Conservation (phyloP, 2,113 vertebrate genomes). For the Silurus meridionalis region DNA sequence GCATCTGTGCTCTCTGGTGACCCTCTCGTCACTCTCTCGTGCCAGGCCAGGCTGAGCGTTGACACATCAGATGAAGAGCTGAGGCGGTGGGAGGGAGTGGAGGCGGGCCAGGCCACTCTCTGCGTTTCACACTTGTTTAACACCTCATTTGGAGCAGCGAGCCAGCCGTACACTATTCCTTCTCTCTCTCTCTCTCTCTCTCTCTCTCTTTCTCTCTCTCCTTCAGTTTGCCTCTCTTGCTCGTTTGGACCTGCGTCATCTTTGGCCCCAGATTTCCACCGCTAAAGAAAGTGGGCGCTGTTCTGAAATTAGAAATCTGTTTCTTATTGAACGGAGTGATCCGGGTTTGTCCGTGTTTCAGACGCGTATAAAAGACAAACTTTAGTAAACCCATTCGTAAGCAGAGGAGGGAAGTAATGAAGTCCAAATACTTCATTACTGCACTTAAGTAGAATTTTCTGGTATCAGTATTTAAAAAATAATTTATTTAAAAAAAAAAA, state of each 20-base stretch:
- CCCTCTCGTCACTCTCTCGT: constrained; percentile 52
- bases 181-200: constrained; percentile 25
- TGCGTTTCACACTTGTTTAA: constrained; percentile 58
- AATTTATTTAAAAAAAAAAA: too few relatives aligned
- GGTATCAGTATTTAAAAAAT: too few relatives aligned
- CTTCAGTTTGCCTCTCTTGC: neutral
- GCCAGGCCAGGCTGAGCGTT: constrained; percentile 56
- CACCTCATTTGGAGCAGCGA: constrained; percentile 50
- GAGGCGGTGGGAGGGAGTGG: constrained; percentile 56
- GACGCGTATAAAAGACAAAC: neutral
- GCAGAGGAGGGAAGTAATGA: too few relatives aligned
- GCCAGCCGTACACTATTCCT: constrained; percentile 43
- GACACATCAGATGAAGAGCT: constrained; percentile 60
- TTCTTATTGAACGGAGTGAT: neutral
- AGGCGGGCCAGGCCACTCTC: constrained; percentile 53
- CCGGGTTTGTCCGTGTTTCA: neutral
- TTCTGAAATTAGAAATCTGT: constrained; percentile 39
- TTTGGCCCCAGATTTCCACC: constrained; percentile 35
- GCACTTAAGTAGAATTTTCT: too few relatives aligned
- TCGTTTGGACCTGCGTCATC: constrained; percentile 42
- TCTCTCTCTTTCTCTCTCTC: constrained; percentile 3
- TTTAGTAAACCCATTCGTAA: too few relatives aligned
- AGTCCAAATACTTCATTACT: too few relatives aligned
- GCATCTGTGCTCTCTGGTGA: constrained; percentile 61
- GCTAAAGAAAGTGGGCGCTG: constrained; percentile 35